A percentile compares a stretch with the other conserved stretches of the same genome.
phyloP scores from a whole-genome alignment of 1,140 invertebrate genomes.

The Patella vulgata region DNA sequence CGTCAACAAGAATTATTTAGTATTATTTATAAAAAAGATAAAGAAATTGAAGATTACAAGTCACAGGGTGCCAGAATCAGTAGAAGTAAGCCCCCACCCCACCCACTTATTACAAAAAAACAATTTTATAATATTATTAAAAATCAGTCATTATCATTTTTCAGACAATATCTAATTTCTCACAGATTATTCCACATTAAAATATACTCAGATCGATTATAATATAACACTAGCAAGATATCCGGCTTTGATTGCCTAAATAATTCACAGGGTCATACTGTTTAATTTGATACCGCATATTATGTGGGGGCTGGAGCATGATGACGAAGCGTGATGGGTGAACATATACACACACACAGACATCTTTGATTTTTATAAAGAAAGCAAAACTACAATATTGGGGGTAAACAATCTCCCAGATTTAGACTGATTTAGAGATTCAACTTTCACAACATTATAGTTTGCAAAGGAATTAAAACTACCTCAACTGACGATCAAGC shows the following conservation, averaged over 20 bases:
- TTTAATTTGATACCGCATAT: not conserved
- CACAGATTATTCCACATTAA: no score
- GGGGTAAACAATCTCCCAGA: not conserved
- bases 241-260: not conserved
- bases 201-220: no score
- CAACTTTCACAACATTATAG: no score
- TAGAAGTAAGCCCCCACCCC: conserved; percentile 48
- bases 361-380: not conserved
- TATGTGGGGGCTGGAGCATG: no score
- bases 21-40: conserved; percentile 52
- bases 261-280: not conserved
- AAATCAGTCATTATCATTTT: not conserved
- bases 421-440: no score
- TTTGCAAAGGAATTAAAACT: no score
- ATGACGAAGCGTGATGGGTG: no score
- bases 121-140: conserved; percentile 2
- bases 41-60: conserved; percentile 59
- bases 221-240: not conserved
- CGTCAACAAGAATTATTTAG: conserved; percentile 52
- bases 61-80: conserved; percentile 46
- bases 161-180: no score
- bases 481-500: no score
- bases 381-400: not conserved
- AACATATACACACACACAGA: no score
- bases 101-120: no score